These are phyloP conservation scores for Prunella himalayana DNA, from an alignment of 2,113 vertebrate species.

Conservation along the genomic window DNA sequence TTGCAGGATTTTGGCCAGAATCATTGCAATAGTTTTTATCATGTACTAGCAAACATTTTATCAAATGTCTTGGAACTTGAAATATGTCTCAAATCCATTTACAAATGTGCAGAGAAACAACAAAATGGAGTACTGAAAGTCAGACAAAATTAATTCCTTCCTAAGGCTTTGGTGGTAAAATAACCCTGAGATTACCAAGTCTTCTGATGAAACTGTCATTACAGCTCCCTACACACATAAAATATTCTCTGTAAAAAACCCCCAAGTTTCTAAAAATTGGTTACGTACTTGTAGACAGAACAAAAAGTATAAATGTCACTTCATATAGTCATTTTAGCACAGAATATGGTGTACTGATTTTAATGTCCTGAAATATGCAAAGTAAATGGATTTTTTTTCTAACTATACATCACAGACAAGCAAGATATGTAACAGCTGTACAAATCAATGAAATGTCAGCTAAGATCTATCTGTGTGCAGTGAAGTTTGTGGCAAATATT, in stretches of 20 bases:
- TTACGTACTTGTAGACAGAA: constrained; percentile 12
- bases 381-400: constrained; percentile 37
- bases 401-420: background rate
- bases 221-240: constrained; percentile 17
- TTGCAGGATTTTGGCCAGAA: background rate
- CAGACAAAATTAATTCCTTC: constrained; percentile 60
- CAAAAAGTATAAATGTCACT: background rate
- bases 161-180: constrained; percentile 12
- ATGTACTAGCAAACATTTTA: constrained; percentile 35
- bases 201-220: constrained; percentile 38
- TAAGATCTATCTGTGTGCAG: background rate
- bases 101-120: background rate
- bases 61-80: constrained; percentile 43
- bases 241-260: constrained; percentile 30
- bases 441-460: background rate
- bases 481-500: background rate
- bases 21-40: background rate
- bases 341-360: constrained; percentile 4
- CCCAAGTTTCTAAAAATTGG: constrained; percentile 37
- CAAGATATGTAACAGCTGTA: background rate
- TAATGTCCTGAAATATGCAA: constrained; percentile 20
- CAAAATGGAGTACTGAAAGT: constrained; percentile 24
- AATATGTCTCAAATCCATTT: constrained; percentile 38
- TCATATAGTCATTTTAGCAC: background rate
- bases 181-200: constrained; percentile 13